phyloP scores from a whole-genome alignment of 1,140 invertebrate species.

The Melanaphis sacchari region DNA sequence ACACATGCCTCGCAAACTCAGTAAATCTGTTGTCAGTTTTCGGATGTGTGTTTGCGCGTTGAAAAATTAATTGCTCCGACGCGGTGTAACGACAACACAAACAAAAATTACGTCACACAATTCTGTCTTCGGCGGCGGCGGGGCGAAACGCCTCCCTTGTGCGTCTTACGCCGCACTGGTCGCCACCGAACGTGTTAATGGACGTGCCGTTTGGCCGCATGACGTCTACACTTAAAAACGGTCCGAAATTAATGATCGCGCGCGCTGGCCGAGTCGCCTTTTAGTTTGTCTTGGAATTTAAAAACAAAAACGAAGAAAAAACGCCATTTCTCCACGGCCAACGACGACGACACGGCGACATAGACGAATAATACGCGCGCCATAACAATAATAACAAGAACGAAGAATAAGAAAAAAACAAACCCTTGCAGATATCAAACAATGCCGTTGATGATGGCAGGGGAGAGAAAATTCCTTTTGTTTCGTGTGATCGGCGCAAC shows the following conservation, averaged over 20 bases:
- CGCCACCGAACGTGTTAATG: slow-evolving; percentile 33
- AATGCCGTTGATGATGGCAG: not conserved
- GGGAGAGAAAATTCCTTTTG: not conserved
- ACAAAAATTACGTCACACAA: slow-evolving; percentile 23
- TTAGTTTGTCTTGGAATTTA: not conserved
- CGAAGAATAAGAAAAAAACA: not conserved
- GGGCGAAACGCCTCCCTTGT: not conserved
- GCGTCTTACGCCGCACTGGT: not conserved
- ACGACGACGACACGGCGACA: not conserved
- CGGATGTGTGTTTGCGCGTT: slow-evolving; percentile 22
- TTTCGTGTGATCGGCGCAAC: not conserved
- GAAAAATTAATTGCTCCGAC: slow-evolving; percentile 49
- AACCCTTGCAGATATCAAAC: not conserved
- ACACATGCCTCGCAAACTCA: not conserved
- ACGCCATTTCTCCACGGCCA: not conserved
- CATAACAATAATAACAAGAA: not conserved
- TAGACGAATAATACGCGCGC: not conserved
- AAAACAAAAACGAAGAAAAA: not conserved
- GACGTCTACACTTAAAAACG: slow-evolving; percentile 46
- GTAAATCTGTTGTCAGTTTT: slow-evolving; percentile 41
- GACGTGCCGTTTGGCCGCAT: slow-evolving; percentile 41
- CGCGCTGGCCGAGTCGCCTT: not conserved
- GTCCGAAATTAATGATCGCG: slow-evolving; percentile 27
- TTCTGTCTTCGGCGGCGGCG: not conserved
- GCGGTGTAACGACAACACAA: not conserved